Base-by-base conservation (phyloP, 2,888 invertebrate species). In the Deroplatys truncata region DNA sequence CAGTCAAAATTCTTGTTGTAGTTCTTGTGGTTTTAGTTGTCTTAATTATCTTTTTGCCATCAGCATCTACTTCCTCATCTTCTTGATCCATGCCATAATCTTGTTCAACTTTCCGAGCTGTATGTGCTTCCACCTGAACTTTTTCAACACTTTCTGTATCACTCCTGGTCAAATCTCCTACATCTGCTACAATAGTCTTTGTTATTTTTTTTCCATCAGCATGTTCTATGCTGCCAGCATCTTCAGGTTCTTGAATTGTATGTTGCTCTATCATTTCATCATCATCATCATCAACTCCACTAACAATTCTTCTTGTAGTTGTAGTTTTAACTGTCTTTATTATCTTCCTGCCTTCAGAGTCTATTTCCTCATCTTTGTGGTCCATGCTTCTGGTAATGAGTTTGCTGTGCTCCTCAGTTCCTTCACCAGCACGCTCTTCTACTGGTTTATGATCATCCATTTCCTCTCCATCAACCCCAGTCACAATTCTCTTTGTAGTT, bases 71-170 rank as follows among this genome's bases (percentile, higher is more conserved):
- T 72, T 72, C 56, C 56, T 72, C 56, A 72, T 72, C 25, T 20
- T 72, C 56, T 20, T 20, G 56, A 72, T 72, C 13, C 43, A 88
- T 88, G 31, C 72, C 84, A 13, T 35, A 84, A 89, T 88, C 88
- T 20, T 86, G 83, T 16, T 84, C 84, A n/a, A 56, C 84, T 82
- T 88, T 83, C 82, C 85, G 88, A 15, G 83, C 88, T 87, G 20
- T 82, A 82, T 56, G n/a, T 16, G 56, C 89, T 84, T 89, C 88
- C 8, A 84, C 9, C 89, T 90, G 88, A 90, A 88, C 83, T 90
- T 84, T 43, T 89, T 90, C 49, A 86, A 90, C 91, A 49, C 84
- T 89, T 90, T 89, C 91, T 0, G 92, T 92, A 31, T 89, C 92
- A 28, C 35, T 35, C 7, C 10, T 13, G 13, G 35, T 0, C 35